These are phyloP conservation scores for Baccha elongata DNA, from an alignment of 2,888 invertebrate genomes.

Conservation along the genomic window DNA sequence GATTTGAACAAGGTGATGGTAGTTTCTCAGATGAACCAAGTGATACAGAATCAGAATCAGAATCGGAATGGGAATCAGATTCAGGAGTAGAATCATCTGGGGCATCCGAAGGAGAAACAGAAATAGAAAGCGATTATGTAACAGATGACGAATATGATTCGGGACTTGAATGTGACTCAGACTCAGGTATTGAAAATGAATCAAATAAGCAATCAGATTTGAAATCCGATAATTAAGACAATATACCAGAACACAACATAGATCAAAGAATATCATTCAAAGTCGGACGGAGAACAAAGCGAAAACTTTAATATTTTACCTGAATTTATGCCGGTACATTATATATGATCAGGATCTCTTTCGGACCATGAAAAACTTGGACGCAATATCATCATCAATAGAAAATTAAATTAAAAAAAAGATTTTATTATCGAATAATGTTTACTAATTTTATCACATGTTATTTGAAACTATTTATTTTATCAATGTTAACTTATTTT, in stretches of 20 bases:
- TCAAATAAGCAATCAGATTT: background rate
- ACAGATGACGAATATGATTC: constrained; percentile 1
- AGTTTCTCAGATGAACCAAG: too few species aligned
- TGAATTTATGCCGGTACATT: too few species aligned
- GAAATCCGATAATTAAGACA: background rate
- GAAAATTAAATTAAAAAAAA: too few species aligned
- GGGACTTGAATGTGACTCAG: background rate
- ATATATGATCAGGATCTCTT: too few species aligned
- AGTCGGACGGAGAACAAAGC: background rate
- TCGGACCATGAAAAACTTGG: too few species aligned
- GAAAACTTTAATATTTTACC: too few species aligned
- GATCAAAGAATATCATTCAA: background rate
- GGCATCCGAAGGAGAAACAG: background rate
- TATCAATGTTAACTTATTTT: too few species aligned
- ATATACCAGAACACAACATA: background rate
- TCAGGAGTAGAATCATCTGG: constrained; percentile 5
- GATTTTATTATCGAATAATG: too few species aligned
- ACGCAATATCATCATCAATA: too few species aligned
- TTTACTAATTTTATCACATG: too few species aligned
- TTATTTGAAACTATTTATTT: too few species aligned
- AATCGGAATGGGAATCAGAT: background rate
- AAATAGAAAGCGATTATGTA: background rate
- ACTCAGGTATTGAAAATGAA: background rate
- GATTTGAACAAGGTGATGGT: too few species aligned
- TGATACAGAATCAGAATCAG: background rate